Evolutionary conservation across 2,113 vertebrate genomes (phyloP).

Genomic region (Corythornis cristatus): DNA sequence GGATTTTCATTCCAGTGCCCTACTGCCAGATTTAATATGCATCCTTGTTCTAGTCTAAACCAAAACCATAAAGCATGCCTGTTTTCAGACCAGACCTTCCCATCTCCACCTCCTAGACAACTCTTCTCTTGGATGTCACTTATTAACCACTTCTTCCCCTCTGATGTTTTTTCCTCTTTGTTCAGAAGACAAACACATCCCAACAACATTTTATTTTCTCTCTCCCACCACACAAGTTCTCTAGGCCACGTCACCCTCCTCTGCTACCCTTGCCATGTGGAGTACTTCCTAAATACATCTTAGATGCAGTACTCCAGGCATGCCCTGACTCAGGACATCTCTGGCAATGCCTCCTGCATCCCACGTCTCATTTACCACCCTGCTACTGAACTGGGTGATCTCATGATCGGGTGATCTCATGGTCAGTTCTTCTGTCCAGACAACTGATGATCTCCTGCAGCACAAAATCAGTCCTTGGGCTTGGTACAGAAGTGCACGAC

Average conservation of each 20-base stretch:
- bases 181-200: not conserved
- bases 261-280: not conserved
- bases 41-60: not conserved
- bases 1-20: not conserved
- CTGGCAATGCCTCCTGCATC: not conserved
- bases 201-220: not conserved
- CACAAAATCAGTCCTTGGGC: constrained; percentile 1
- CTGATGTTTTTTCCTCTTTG: not conserved
- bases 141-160: not conserved
- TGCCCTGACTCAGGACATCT: not conserved
- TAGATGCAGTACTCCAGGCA: not conserved
- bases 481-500: not conserved
- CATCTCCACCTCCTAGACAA: not conserved
- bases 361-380: not conserved
- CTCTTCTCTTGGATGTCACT: not conserved
- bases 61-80: not conserved
- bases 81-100: not conserved
- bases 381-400: not conserved
- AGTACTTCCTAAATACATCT: not conserved
- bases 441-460: not conserved
- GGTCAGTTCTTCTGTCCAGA: not conserved
- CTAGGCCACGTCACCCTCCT: not conserved
- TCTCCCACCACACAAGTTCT: not conserved
- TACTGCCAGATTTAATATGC: not conserved
- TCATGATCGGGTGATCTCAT: not conserved